Evolutionary conservation across 2,113 vertebrate genomes (phyloP).

Genomic region (Gadus chalcogrammus): DNA sequence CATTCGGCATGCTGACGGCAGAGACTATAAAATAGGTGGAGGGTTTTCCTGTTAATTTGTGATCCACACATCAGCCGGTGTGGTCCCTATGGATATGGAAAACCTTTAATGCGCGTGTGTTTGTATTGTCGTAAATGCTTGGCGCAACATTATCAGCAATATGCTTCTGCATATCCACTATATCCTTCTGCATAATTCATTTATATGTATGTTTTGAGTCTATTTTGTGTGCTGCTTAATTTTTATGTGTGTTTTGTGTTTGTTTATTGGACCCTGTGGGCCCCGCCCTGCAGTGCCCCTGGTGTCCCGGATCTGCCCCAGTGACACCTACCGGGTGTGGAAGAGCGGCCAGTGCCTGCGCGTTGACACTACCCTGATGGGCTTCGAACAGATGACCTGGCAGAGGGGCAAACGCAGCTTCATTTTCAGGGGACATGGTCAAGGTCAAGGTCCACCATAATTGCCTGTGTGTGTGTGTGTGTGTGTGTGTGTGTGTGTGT

Average conservation of each 20-base stretch:
- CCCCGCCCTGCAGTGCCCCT: conserved; percentile 80
- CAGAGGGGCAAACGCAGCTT: conserved; percentile 96
- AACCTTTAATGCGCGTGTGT: too few species aligned
- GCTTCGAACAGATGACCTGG: conserved; percentile 99
- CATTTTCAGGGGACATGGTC: conserved; percentile 93
- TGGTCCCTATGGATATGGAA: too few species aligned
- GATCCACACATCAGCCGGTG: too few species aligned
- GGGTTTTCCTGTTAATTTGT: too few species aligned
- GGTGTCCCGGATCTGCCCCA: conserved; percentile 97
- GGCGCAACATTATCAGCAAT: too few species aligned
- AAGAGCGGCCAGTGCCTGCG: conserved; percentile 95
- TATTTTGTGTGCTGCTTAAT: neutral
- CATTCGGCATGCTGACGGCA: too few species aligned
- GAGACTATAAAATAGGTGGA: too few species aligned
- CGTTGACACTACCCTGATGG: conserved; percentile 93
- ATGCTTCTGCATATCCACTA: too few species aligned
- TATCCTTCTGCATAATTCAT: too few species aligned
- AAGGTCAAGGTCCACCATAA: conserved; percentile 34
- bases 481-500: neutral
- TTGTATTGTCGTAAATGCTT: too few species aligned
- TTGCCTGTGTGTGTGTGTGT: neutral
- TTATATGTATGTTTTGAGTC: too few species aligned
- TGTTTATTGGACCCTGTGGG: neutral
- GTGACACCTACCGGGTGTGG: conserved; percentile 97
- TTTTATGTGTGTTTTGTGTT: neutral